Base-by-base conservation (phyloP, 64 coral and sea anemone species). In the Stylophora pistillata region DNA sequence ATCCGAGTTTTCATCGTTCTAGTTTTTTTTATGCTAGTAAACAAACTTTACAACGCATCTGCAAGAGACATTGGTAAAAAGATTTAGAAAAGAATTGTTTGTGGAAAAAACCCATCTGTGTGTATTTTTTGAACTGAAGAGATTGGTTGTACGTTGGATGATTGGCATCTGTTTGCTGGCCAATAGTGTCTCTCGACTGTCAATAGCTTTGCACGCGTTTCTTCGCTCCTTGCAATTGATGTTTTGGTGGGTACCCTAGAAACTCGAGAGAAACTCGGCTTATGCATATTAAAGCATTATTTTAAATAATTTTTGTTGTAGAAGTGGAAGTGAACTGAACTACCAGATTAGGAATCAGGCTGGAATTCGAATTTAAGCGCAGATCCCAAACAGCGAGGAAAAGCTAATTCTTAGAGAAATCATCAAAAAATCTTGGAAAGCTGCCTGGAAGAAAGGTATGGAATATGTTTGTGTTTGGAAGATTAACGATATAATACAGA, bases 181-280 rank as follows among this genome's bases (percentile, higher is more conserved):
- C 55, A 61, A 77, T 77, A n/a, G 57, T 5, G 16, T 10, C 18
- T 1, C 26, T 2, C 27, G 16, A 81, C 7, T 20, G 58, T 26
- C 57, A 9, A 3, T 3, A 10, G 57, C 27, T 81, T 81, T 81
- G 58, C 58, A 30, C 30, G n/a, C n/a, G 61, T 78, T 78, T 78
- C 47, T 56, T 1, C 76, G 54, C 76, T 13, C 26, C 29, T 57
- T 31, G n/a, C n/a, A n/a, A n/a, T n/a, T n/a, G 3, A 7, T 81
- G 56, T 81, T 60, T 61, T 81, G 78, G 16, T 62, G 27, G 78
- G 30, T 31, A 60, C 78, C 57, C 5, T 61, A 27, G 78, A 81
- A 81, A 81, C 78, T 81, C 28, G 16, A 62, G 25, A 61, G 28
- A 64, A 25, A 32, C 78, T 3, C 15, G 1, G 17, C 58, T 0